phyloP scores from a whole-genome alignment of 1,140 invertebrate genomes.

The Sitodiplosis mosellana region DNA sequence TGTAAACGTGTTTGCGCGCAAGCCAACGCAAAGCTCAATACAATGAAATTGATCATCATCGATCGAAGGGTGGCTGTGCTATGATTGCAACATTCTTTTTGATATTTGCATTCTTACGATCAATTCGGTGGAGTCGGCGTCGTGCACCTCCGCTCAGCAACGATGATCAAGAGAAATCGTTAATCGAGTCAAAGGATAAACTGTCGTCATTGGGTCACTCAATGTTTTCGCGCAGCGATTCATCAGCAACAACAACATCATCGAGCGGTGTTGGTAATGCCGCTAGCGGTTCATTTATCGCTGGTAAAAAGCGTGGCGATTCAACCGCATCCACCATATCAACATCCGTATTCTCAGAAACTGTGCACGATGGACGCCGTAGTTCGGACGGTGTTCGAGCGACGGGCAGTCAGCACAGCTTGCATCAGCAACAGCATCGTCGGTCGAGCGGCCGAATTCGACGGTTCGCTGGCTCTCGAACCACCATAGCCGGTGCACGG shows the following conservation, averaged over 20 bases:
- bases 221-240: conserved; percentile 22
- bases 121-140: conserved; percentile 20
- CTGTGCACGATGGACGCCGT: conserved; percentile 15
- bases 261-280: conserved; percentile 12
- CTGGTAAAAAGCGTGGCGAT: conserved; percentile 13
- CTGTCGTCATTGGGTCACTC: conserved; percentile 6
- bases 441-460: conserved; percentile 19
- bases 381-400: conserved; percentile 11
- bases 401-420: not conserved
- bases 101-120: conserved; percentile 24
- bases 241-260: conserved; percentile 22
- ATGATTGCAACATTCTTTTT: conserved; percentile 26
- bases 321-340: conserved; percentile 23
- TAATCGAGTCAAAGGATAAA: not conserved
- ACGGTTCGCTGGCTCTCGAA: conserved; percentile 16
- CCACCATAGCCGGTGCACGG: conserved; percentile 23
- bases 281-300: conserved; percentile 9
- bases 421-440: conserved; percentile 7
- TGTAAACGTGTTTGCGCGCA: too few species aligned
- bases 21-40: not conserved
- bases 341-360: conserved; percentile 20
- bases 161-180: not conserved
- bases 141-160: not conserved
- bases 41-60: not conserved
- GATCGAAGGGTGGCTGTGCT: not conserved